Evolutionary conservation across 92 coral and sea anemone species (phyloP), one percentile per base, ranked within the genome.

Genomic region (Parazoanthus atlanticus): DNA sequence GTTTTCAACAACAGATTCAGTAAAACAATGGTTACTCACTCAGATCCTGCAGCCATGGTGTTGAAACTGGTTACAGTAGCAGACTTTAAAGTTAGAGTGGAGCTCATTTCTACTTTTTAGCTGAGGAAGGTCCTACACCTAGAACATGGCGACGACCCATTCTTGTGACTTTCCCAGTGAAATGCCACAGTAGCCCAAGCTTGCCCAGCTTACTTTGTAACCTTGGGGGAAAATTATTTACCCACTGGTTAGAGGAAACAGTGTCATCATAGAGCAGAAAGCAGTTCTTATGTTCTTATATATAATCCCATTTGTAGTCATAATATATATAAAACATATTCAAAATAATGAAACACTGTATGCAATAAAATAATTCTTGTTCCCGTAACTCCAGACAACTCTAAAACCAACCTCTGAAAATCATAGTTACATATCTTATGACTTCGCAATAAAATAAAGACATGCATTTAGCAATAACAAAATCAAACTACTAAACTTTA

Each of bases 41-140:
- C 99, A 0, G 98, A 92, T 82, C 99, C 99, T 80, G 98, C 98
- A 86, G 99, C 96, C 99, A 97, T 97, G 90, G 93, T 83, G 93
- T 89, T 83, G 91, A 86, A 84, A 85, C 84, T 87, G 79, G 85
- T 77, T 88, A 73, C 75, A 88, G 90, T 66, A 76, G 86, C 79
- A 66, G 93, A 54, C 90, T 93, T 90, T 88, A 91, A 46, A 69
- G 87, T 81, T 81, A 80, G 88, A 86, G 79, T 85, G 85, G 88
- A 77, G 43, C 84, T 92, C 94, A 92, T 92, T 76, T 86, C 90
- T 81, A 89, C 41, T 76, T 81, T 34, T 23, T 75, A 75, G 43
- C 29, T 34, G 79, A 41, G 36, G 64, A 81, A 69, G 73, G 54
- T 29, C 29, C 41, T 84, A 84, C 38, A 29, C 54, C 52, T 54